Base-by-base conservation (phyloP, 2,888 invertebrate genomes). In the Belgica antarctica region DNA sequence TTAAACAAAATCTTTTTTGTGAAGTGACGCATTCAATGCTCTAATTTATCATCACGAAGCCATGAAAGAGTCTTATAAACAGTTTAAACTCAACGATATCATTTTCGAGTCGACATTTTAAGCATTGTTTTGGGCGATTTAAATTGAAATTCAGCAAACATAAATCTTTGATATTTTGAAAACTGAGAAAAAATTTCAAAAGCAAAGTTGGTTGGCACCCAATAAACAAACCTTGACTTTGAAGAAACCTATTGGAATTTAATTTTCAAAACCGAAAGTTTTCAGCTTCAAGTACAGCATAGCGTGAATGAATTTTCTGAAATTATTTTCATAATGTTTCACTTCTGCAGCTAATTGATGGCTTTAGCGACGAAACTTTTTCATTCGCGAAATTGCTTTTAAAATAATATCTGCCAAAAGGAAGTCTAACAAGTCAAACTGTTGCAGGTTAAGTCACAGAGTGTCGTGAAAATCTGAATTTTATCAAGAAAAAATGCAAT, bases 191-290 rank as follows among this genome's bases (percentile, higher is more conserved):
- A 31, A 10, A 31, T n/a, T n/a, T 41, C 41, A 15, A 41, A 41
- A 41, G 41, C 12, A 10, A 41, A n/a, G 3, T 41, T 41, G 3
- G 12, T 41, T 41, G 41, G 41, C 41, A 41, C 41, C n/a, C 41
- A 41, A 41, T 41, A 41, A 41, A 41, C 41, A 41, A 41, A 41
- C 41, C 41, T 41, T 41, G 41, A 41, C 41, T 41, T 41, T 41
- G 41, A 41, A n/a, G 41, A n/a, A n/a, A n/a, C 15, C 41, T 12
- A 41, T 41, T 41, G 12, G 41, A 15, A 41, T n/a, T n/a, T 15
- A 41, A 41, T 41, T n/a, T 41, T n/a, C n/a, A n/a, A n/a, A n/a
- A n/a, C 34, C 41, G 3, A n/a, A 41, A 15, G 41, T 15, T 41
- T 12, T 41, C 41, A 12, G 15, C 41, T 41, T 41, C 5, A 41